These are phyloP conservation scores for Anoplopoma fimbria DNA, from an alignment of 2,113 vertebrate genomes.

Conservation along the genomic window DNA sequence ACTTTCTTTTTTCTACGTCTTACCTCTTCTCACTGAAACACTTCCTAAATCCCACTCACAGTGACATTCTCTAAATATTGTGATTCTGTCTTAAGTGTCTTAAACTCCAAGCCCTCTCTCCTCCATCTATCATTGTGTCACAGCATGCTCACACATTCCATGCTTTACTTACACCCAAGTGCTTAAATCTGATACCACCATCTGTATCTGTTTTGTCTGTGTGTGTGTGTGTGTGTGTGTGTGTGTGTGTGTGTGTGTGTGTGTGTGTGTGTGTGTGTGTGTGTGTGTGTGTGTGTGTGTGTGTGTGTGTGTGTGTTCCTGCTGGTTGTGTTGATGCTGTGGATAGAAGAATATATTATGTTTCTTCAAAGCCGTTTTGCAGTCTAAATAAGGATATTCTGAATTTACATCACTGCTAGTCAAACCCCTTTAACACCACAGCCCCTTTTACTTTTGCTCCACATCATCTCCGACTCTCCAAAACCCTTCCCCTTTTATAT, in stretches of 20 bases:
- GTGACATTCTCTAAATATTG: conserved; percentile 33
- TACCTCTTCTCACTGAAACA: not conserved
- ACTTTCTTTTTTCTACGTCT: not conserved
- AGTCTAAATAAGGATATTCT: not conserved
- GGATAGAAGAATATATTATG: conserved; percentile 7
- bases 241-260: conserved; percentile 48
- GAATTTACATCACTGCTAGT: not conserved
- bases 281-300: conserved; percentile 44
- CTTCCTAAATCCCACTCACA: conserved; percentile 28
- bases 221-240: conserved; percentile 35
- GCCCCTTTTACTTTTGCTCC: not conserved
- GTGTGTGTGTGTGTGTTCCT: conserved; percentile 34
- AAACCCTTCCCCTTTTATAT: not conserved
- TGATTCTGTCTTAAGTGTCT: conserved; percentile 18
- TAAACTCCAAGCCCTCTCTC: conserved; percentile 13
- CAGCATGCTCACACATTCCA: conserved; percentile 64
- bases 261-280: conserved; percentile 35
- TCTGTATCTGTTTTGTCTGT: conserved; percentile 51
- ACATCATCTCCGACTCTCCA: not conserved
- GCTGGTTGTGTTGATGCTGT: conserved; percentile 20
- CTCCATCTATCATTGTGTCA: conserved; percentile 51
- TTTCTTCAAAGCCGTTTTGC: conserved; percentile 5
- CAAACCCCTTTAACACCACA: not conserved
- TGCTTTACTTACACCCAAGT: conserved; percentile 45
- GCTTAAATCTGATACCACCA: conserved; percentile 57